Base-by-base conservation (phyloP, 2,797 vertebrate species). In the Hyperoplus immaculatus region DNA sequence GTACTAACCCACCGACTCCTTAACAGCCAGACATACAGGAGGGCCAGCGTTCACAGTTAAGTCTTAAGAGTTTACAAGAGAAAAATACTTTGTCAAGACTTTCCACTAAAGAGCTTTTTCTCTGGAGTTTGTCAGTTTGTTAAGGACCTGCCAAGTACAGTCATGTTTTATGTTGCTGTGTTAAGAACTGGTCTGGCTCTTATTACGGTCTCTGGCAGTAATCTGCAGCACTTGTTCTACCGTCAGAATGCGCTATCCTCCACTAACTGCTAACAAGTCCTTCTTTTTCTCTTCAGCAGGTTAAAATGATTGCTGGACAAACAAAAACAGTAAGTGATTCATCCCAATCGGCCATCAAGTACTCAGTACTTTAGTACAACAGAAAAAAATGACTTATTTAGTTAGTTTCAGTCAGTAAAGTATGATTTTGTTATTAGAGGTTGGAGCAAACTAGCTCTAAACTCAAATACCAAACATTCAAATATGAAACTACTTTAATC, bases 211-310 rank as follows among this genome's bases (percentile, higher is more conserved):
- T 72, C 65, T 78, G 75, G 63, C 71, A 68, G 39, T 15, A 50
- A 57, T 18, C 59, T 53, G 61, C 10, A 50, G 65, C 65, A 21
- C 68, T 66, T 72, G 65, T 67, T 79, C 63, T 21, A 76, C 36
- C 50, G 67, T 62, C 36, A 61, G 12, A 38, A 8, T 55, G 12
- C 38, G 53, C 63, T 51, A 46, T 45, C 49, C 45, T 65, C 53
- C 54, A 45, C 51, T 68, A 6, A 64, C 14, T 38, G 66, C 67
- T 78, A 46, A 87, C 63, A 29, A 63, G 66, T 38, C n/a, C 8
- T 29, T 73, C 9, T 82, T 21, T 80, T 58, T 80, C 39, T 84
- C 55, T 79, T 74, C 1, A 93, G 92, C 92, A 92, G 92, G 90
- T 87, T 94, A 93, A 93, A 70, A 39, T 21, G 63, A 84, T 65